These are phyloP conservation scores for Luperina nickerlii DNA, from an alignment of 2,888 invertebrate genomes.

Conservation along the genomic window DNA sequence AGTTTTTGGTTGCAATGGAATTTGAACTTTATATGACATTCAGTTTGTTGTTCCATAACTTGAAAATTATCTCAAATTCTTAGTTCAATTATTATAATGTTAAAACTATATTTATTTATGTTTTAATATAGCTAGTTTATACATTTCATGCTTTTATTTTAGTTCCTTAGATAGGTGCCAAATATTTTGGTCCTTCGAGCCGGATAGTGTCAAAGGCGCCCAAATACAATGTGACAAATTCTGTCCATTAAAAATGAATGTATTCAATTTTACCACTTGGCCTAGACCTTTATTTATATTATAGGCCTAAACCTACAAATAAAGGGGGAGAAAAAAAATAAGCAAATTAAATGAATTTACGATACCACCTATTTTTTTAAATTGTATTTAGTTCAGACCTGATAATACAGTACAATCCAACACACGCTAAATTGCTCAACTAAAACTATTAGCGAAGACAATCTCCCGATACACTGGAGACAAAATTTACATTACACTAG, in stretches of 20 bases:
- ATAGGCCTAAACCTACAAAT: neutral
- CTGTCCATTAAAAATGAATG: neutral
- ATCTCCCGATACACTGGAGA: conserved; percentile 54
- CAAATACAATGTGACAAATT: neutral
- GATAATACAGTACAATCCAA: conserved; percentile 3
- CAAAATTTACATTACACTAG: conserved; percentile 54
- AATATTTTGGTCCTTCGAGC: conserved; percentile 1
- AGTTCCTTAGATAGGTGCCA: neutral
- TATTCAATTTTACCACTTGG: neutral
- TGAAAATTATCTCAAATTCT: neutral
- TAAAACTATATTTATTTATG: neutral
- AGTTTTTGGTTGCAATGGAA: neutral
- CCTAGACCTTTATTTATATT: no score
- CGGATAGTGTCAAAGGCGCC: neutral
- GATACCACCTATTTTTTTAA: neutral
- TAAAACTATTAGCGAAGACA: conserved; percentile 57
- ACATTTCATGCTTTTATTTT: neutral
- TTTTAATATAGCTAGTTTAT: neutral
- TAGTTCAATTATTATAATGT: no score
- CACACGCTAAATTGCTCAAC: conserved; percentile 36
- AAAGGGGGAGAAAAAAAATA: neutral
- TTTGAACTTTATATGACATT: neutral
- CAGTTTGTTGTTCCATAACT: neutral
- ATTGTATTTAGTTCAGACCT: neutral
- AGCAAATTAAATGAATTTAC: neutral